phyloP scores from a whole-genome alignment of 2,888 invertebrate genomes.

The Chaetogeoica ovagalla region DNA sequence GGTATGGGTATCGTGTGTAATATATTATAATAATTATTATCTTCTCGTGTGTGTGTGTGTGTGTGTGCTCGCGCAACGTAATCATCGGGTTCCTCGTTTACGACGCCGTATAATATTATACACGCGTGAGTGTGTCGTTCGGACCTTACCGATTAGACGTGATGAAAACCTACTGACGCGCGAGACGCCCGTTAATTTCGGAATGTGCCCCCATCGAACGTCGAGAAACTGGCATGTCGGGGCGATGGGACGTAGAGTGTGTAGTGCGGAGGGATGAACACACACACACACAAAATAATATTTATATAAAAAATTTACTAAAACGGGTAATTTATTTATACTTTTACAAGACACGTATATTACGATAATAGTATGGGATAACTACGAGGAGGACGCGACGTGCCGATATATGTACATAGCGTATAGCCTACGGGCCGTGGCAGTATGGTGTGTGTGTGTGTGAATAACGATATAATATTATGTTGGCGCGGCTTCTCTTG shows the following conservation, averaged over 20 bases:
- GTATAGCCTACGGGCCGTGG: too few species aligned
- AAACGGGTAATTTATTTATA: conserved; percentile 38
- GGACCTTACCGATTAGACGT: conserved; percentile 51
- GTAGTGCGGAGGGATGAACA: background rate
- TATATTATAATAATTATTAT: conserved; percentile 50
- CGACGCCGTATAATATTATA: conserved; percentile 5
- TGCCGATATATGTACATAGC: too few species aligned
- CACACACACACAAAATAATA: too few species aligned
- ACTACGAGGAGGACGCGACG: too few species aligned
- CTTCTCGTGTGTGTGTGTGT: background rate
- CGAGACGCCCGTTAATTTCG: conserved; percentile 14
- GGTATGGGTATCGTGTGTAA: conserved; percentile 18
- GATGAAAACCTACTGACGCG: conserved; percentile 45
- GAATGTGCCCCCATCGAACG: conserved; percentile 6
- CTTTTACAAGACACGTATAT: too few species aligned
- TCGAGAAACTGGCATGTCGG: background rate
- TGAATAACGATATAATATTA: too few species aligned
- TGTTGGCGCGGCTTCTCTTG: too few species aligned
- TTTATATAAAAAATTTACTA: background rate
- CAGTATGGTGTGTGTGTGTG: too few species aligned
- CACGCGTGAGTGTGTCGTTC: background rate
- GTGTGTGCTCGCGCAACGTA: too few species aligned
- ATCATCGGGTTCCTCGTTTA: conserved; percentile 49
- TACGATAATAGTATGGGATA: too few species aligned
- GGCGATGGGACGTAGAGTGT: too few species aligned